Base-by-base conservation (phyloP, 92 coral and sea anemone genomes). In the Anthopleura xanthogrammica region DNA sequence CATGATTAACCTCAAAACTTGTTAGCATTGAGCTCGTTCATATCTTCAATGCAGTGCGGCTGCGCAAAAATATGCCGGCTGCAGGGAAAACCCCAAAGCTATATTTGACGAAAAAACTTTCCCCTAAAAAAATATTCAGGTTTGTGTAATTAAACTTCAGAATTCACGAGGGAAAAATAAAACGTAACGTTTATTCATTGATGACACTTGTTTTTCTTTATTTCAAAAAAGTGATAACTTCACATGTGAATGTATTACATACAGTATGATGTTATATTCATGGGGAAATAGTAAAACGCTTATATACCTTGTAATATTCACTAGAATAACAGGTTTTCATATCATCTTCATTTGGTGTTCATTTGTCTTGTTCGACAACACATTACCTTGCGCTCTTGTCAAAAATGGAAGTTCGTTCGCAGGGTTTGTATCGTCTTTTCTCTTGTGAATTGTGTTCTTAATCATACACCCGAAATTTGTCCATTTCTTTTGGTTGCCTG, bases 401-500 rank as follows among this genome's bases (percentile, higher is more conserved):
- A n/a, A n/a, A n/a, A n/a, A n/a, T n/a, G n/a, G n/a, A n/a, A n/a
- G n/a, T n/a, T n/a, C 65, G 65, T 58, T 6, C 65, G 16, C 19
- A 40, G 75, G 2, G n/a, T n/a, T 17, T 40, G 75, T 41, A 71
- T 71, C 75, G 75, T 17, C 11, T 71, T 71, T 71, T 40, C 75
- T 71, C 65, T 71, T 71, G 75, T 71, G 75, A 71, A 71, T 71
- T 71, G 41, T 71, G 41, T 71, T 71, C 75, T 71, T 14, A 71
- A 71, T 4, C 75, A 71, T 71, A 71, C 75, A 71, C 75, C 23
- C 75, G 16, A 71, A 71, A 41, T 40, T 71, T 41, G 75, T 71
- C 75, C n/a, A n/a, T n/a, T n/a, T n/a, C n/a, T n/a, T n/a, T n/a
- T n/a, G n/a, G n/a, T n/a, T n/a, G n/a, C n/a, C n/a, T n/a, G n/a